phyloP scores from a whole-genome alignment of 2,113 vertebrate genomes.

The Capra hircus region DNA sequence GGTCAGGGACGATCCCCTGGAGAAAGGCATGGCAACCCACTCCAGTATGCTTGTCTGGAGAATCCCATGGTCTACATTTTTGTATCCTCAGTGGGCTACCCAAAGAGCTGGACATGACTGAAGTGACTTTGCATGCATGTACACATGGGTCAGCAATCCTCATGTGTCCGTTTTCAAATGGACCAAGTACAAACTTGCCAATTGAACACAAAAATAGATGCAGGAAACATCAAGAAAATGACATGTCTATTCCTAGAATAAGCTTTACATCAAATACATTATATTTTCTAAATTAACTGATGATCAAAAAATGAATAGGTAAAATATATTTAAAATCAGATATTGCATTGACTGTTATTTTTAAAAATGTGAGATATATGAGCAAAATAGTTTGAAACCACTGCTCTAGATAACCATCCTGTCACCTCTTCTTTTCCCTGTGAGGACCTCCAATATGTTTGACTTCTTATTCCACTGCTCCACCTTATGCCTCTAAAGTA shows the following conservation, averaged over 20 bases:
- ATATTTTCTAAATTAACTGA: not conserved
- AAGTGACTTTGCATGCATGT: not conserved
- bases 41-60: not conserved
- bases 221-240: not conserved
- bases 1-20: not conserved
- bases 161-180: not conserved
- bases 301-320: not conserved
- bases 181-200: not conserved
- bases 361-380: not conserved
- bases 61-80: not conserved
- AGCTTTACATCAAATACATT: not conserved
- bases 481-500: too few species aligned
- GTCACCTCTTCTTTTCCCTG: not conserved
- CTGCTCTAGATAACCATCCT: not conserved
- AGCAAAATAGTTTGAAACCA: not conserved
- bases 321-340: not conserved
- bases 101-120: not conserved
- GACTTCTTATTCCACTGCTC: not conserved
- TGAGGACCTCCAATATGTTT: not conserved
- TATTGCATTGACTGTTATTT: not conserved
- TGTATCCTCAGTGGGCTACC: not conserved
- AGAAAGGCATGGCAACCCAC: not conserved
- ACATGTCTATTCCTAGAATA: not conserved
- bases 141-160: not conserved
- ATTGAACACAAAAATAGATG: not conserved